Evolutionary conservation across 2,797 vertebrate species (phyloP), one percentile per base, ranked within the genome.

Genomic region (Thaleichthys pacificus): DNA sequence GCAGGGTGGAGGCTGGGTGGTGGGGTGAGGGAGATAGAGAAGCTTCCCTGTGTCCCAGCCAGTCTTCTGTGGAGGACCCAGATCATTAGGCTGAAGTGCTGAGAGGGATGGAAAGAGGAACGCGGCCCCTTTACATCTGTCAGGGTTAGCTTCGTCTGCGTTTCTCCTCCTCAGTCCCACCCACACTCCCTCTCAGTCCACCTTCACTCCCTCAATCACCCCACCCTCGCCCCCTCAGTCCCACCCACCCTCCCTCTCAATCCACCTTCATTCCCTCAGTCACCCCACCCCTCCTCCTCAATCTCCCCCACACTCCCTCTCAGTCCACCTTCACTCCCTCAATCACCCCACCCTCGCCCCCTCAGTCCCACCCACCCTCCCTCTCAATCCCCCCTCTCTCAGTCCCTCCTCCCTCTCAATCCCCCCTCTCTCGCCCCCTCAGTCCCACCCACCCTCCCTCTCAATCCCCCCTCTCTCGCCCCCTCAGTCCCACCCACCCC

Each of bases 141-240:
- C 71, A 76, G 64, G 78, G 85, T 85, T 69, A 88, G 77, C 78
- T 49, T 81, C 77, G 69, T 85, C 69, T 85, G 82, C 74, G 2
- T 72, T 81, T 47, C 21, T 28, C 26, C 26, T 2, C 26, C 26
- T 28, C 26, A 28, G 3, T 28, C 26, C 3, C 26, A 2, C 26
- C 26, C 26, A 28, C 26, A 28, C 26, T 28, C 26, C 26, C 26
- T 28, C 26, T 3, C 26, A 28, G 2, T 3, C 26, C 26, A 28
- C 26, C 26, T 3, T 8, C 24, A 26, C 42, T 51, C 32, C 21
- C 66, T 28, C 26, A 28, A 28, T 71, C 75, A 72, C 74, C 51
- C 73, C 62, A 66, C 62, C 47, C 65, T 69, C 68, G 80, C 72
- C 21, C 47, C 63, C 30, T 26, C 24, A 24, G 24, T 24, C 24